Percentiles rank a stretch among this genome's conserved stretches.
Conservation (phyloP, 2,797 vertebrate species). For the Apogon hyalosoma region DNA sequence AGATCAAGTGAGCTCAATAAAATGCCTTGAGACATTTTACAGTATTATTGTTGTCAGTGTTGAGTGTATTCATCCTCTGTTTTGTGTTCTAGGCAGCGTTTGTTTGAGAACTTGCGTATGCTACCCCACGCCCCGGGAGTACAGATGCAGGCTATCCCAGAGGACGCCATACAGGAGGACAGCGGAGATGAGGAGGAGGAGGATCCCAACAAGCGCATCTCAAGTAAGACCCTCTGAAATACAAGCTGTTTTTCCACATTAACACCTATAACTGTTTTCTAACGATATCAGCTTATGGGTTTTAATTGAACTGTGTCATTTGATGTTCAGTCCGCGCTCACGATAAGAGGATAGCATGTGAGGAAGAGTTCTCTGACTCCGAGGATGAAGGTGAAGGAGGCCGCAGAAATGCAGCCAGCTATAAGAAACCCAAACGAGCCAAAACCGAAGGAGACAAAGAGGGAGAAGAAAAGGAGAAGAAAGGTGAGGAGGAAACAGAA, state of each 20-base stretch:
- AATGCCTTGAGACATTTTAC: not conserved
- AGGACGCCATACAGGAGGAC: constrained; percentile 95
- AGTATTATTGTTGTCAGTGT: too few species aligned
- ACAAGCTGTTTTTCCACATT: too few species aligned
- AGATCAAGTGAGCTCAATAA: constrained; percentile 87
- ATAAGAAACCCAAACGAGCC: constrained; percentile 93
- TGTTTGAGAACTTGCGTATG: constrained; percentile 98
- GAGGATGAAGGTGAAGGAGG: constrained; percentile 95
- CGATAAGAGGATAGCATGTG: constrained; percentile 96
- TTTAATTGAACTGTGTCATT: constrained; percentile 5
- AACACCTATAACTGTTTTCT: not conserved
- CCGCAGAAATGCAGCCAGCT: constrained; percentile 92
- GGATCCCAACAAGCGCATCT: constrained; percentile 95
- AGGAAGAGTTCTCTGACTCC: constrained; percentile 97
- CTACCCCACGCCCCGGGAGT: constrained; percentile 95
- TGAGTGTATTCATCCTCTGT: not conserved
- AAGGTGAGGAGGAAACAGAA: constrained; percentile 88
- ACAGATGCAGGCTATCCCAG: constrained; percentile 97
- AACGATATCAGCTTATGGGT: not conserved
- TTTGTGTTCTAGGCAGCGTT: constrained; percentile 83
- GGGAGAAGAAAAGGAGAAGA: constrained; percentile 93
- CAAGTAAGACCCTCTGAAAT: constrained; percentile 81
- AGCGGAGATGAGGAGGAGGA: constrained; percentile 95
- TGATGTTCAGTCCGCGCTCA: constrained; percentile 90
- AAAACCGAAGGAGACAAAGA: constrained; percentile 94